Percentiles rank a stretch among this genome's conserved stretches.
Conservation (phyloP, 2,888 invertebrate species). For the Rhodophaea formosa region DNA sequence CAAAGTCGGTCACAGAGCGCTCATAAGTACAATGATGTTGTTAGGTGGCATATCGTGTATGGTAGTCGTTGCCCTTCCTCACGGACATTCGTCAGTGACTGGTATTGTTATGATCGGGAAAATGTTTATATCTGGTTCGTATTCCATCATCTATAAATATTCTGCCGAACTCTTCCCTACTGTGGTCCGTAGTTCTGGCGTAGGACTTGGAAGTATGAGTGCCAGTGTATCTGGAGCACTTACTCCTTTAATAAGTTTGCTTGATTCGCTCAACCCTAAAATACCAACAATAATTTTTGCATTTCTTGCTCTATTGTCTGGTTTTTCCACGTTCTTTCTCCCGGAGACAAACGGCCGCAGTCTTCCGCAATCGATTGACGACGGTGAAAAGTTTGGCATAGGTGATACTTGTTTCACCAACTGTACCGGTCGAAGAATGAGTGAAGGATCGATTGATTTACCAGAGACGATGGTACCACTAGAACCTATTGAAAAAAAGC, state of each 20-base stretch:
- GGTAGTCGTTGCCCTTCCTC: conserved; percentile 85
- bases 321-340: conserved; percentile 86
- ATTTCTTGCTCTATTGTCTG: conserved; percentile 86
- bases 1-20: conserved; percentile 86
- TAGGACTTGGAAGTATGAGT: conserved; percentile 92
- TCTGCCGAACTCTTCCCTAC: conserved; percentile 94
- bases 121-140: conserved; percentile 91
- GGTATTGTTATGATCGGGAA: conserved; percentile 89
- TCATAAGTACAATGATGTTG: conserved; percentile 89
- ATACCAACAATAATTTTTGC: conserved; percentile 90
- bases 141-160: conserved; percentile 92
- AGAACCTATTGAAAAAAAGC: conserved; percentile 58
- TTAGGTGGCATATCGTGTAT: conserved; percentile 89
- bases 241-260: conserved; percentile 88
- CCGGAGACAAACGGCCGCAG: conserved; percentile 91
- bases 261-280: conserved; percentile 89
- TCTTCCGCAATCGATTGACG: conserved; percentile 91
- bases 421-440: conserved; percentile 76
- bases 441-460: conserved; percentile 53
- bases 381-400: conserved; percentile 91
- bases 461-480: conserved; percentile 73
- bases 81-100: conserved; percentile 82
- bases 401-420: conserved; percentile 91
- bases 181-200: conserved; percentile 90
- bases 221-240: conserved; percentile 91